Evolutionary conservation across 2,797 vertebrate genomes (phyloP).

Genomic region (Pachyuromys duprasi): DNA sequence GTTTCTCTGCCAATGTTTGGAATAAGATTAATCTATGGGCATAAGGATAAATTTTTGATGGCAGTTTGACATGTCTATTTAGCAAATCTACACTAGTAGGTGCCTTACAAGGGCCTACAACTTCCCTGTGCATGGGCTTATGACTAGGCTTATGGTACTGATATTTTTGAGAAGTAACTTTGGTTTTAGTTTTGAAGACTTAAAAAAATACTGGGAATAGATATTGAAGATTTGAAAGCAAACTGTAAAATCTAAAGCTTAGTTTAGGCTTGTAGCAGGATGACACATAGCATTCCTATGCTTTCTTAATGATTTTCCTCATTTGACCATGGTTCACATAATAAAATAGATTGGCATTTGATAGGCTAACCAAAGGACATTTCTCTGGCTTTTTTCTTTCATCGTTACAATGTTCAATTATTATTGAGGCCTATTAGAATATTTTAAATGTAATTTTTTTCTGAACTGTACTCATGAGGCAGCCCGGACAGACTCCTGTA

Average conservation of each 20-base stretch:
- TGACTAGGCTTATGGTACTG: background rate
- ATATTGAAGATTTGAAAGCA: slow-evolving; percentile 29
- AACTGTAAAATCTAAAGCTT: background rate
- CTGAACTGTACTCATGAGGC: background rate
- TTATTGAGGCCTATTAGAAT: background rate
- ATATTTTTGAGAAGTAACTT: slow-evolving; percentile 12
- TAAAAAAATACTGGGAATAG: background rate
- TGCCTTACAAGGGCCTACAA: no score
- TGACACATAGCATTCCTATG: background rate
- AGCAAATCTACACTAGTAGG: background rate
- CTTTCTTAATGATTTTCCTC: slow-evolving; percentile 4
- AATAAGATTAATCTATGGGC: background rate
- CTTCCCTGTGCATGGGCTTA: background rate
- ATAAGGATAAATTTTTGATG: background rate
- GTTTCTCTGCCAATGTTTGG: background rate
- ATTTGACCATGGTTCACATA: slow-evolving; percentile 21
- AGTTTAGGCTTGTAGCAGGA: background rate
- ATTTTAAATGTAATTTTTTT: slow-evolving; percentile 26
- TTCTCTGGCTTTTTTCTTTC: slow-evolving; percentile 28
- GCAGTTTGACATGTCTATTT: background rate
- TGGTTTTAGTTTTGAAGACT: slow-evolving; percentile 21
- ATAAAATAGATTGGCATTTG: background rate
- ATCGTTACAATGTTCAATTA: background rate
- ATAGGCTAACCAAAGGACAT: background rate
- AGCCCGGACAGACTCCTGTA: background rate